phyloP scores from a whole-genome alignment of 2,113 vertebrate genomes.

The Mixornis gularis region DNA sequence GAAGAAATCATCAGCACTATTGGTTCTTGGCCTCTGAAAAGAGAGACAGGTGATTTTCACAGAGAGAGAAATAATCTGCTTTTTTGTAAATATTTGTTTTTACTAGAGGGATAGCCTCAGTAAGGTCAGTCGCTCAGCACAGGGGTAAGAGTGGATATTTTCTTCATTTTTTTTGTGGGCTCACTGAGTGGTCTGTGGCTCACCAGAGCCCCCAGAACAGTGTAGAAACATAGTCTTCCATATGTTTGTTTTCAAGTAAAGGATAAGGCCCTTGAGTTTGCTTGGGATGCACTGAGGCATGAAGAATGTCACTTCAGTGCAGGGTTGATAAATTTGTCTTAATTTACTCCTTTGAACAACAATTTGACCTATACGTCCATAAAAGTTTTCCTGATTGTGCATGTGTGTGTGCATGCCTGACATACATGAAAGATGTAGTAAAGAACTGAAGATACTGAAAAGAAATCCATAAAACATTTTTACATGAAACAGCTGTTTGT shows the following conservation, averaged over 20 bases:
- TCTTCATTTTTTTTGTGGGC: neutral
- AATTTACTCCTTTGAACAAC: neutral
- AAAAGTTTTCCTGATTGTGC: neutral
- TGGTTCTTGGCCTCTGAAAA: neutral
- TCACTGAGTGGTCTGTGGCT: neutral
- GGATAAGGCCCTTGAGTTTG: neutral
- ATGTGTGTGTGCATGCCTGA: neutral
- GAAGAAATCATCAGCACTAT: neutral
- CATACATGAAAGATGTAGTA: neutral
- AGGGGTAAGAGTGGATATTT: neutral
- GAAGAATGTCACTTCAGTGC: neutral
- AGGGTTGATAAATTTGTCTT: neutral
- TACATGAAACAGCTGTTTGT: neutral
- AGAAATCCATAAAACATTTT: neutral
- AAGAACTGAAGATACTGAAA: neutral
- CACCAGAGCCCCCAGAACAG: neutral
- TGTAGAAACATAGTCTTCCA: neutral
- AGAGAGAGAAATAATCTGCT: rapidly evolving
- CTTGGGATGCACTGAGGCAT: neutral
- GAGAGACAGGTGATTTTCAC: neutral
- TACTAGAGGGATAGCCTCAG: neutral
- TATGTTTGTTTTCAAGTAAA: neutral
- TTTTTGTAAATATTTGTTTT: neutral
- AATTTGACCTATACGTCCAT: neutral
- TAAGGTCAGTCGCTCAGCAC: neutral